Evolutionary conservation across 1,140 invertebrate species (phyloP), one percentile per base, ranked within the genome.

Genomic region (Euwallacea fornicatus): DNA sequence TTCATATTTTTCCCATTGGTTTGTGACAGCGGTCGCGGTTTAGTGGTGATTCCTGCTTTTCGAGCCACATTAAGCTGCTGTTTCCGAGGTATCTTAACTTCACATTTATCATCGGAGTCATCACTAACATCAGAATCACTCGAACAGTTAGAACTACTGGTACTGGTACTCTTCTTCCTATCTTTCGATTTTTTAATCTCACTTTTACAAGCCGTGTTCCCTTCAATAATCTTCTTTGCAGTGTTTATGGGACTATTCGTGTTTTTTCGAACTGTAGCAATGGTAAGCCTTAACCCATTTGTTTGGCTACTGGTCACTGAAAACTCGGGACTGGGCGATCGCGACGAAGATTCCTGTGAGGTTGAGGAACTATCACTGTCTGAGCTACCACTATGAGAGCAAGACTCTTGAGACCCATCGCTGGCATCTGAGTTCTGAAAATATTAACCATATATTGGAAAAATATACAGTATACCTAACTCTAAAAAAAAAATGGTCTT

Each of bases 301-400:
- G 81, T 78, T 73, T 82, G 81, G 0, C 77, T 76, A 53, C 74
- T 80, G 7, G 77, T 80, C 7, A 81, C 78, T 6, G 77, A 81
- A 76, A 81, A 81, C 68, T 81, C 78, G 7, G 79, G 80, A 21
- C 78, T 78, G 21, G 77, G 76, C 15, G 65, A 69, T 1, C 75
- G 68, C 11, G 80, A 79, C 10, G 78, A 78, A 16, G 81, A 81
- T 42, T 75, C 78, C 69, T 76, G 75, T 46, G 78, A 80, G 44
- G 79, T 78, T 50, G 77, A 78, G 11, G 81, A 81, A 73, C 74
- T 80, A 55, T 82, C 81, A 13, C 77, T 78, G 71, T 82, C 80
- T 9, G 80, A 81, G 41, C 78, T 78, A 69, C 80, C 78, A 15
- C 78, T 77, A 68, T 78, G 78, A 46, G 78, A 78, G 55, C 78